Base-by-base conservation (phyloP, 2,113 vertebrate genomes). In the Zingel zingel region DNA sequence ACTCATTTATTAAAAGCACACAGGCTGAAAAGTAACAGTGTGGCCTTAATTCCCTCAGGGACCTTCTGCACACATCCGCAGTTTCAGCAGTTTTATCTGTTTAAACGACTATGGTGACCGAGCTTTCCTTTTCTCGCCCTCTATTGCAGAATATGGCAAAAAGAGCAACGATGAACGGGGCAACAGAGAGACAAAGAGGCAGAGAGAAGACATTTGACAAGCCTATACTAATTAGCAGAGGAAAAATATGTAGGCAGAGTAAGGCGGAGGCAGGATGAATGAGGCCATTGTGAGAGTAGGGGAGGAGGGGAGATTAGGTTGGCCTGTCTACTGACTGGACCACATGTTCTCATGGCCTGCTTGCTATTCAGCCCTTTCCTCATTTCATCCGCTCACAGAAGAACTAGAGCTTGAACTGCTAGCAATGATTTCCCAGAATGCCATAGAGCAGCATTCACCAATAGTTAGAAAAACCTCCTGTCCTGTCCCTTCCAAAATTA, bases 161-260 rank as follows among this genome's bases (percentile, higher is more conserved):
- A 84, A 82, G 62, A 83, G 64, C 86, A 88, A 82, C 65, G 72
- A 53, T 67, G 66, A 88, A 84, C 63, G 69, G 74, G 59, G 78
- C 74, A 82, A 77, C 48, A 48, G 72, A 74, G 61, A 83, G 70
- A 90, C 85, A 88, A 89, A 86, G 82, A 84, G 67, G 62, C 80
- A 82, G 63, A 85, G 85, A 85, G 92, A 81, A 71, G 88, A 91
- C 91, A 88, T 94, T 92, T 92, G 90, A 94, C 92, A 91, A 91
- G 92, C 90, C 93, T 93, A 93, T 91, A 88, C 93, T 93, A 93
- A 95, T 95, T 94, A 95, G 92, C 93, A 93, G 93, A 93, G 88
- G 86, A 91, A 89, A 94, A 94, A 93, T 94, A 95, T 94, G 95
- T 93, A 93, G 91, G 92, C 94, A 92, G 93, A 93, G 92, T 92